These are phyloP conservation scores for Brassicogethes aeneus DNA, from an alignment of 2,888 invertebrate species.

Conservation along the genomic window DNA sequence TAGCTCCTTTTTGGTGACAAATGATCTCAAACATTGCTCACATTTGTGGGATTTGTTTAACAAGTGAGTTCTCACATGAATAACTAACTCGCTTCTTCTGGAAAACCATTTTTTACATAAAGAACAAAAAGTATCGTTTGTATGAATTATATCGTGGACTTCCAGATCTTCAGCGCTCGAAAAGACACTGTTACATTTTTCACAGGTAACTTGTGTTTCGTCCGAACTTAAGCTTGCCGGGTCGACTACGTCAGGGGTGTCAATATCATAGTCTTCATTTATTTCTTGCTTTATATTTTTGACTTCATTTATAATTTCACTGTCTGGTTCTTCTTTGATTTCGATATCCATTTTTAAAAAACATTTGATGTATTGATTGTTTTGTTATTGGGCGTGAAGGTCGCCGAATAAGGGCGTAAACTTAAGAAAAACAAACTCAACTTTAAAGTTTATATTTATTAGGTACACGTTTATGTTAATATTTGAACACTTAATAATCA, in stretches of 20 bases:
- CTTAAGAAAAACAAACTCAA: too few relatives aligned
- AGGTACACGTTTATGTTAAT: too few relatives aligned
- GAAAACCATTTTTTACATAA: not conserved
- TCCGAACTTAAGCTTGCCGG: not conserved
- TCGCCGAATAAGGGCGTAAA: too few relatives aligned
- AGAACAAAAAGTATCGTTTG: not conserved
- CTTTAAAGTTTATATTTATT: too few relatives aligned
- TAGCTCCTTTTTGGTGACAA: conserved; percentile 3
- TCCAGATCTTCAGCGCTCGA: not conserved
- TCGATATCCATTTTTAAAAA: too few relatives aligned
- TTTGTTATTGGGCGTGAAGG: too few relatives aligned
- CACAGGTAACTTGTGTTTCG: not conserved
- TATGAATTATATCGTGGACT: not conserved
- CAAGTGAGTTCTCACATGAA: not conserved
- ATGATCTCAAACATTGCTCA: not conserved
- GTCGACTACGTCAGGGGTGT: not conserved
- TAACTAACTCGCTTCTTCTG: not conserved
- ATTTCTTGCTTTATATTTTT: too few relatives aligned
- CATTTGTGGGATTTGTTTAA: not conserved
- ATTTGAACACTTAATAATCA: too few relatives aligned
- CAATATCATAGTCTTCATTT: too few relatives aligned
- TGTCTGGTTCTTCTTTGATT: too few relatives aligned
- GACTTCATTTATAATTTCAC: too few relatives aligned
- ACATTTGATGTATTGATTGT: too few relatives aligned
- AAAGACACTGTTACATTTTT: not conserved